phyloP scores from a whole-genome alignment of 2,888 invertebrate genomes.

The Andrena fulva region DNA sequence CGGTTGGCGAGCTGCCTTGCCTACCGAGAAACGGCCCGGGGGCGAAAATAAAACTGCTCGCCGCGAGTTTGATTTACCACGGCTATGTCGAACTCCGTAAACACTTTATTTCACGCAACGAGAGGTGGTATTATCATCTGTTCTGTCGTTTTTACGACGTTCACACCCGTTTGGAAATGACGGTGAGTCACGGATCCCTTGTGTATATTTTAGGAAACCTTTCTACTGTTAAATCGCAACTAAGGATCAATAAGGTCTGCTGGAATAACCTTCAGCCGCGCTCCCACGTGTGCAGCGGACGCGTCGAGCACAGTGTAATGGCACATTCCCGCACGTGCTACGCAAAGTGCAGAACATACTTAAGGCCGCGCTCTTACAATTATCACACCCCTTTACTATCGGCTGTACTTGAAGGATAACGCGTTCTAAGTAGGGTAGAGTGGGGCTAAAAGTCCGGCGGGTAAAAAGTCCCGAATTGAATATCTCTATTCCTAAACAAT shows the following conservation, averaged over 20 bases:
- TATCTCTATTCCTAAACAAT: no score
- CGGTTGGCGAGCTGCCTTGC: slow-evolving; percentile 26
- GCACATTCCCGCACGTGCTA: no score
- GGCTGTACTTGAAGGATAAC: no score
- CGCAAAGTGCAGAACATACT: no score
- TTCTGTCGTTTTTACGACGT: background rate
- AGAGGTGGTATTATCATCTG: background rate
- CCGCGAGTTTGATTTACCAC: background rate
- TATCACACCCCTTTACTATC: no score
- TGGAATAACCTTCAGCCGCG: background rate
- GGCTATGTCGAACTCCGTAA: slow-evolving; percentile 7
- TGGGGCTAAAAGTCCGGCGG: no score
- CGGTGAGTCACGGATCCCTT: background rate
- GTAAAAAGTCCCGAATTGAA: no score
- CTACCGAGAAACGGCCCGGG: slow-evolving; percentile 18
- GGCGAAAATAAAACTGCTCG: slow-evolving; percentile 33
- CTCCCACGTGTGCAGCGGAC: no score
- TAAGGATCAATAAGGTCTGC: background rate
- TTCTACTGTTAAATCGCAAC: background rate
- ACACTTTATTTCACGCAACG: background rate
- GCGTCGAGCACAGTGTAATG: no score
- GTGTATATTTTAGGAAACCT: background rate
- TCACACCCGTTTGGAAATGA: background rate
- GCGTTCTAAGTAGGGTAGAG: no score
- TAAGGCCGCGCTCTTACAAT: no score